A percentile compares a stretch with the other conserved stretches of the same genome.
These are phyloP conservation scores for Chelonoidis abingdonii DNA, from an alignment of 2,113 vertebrate genomes.

Conservation along the genomic window DNA sequence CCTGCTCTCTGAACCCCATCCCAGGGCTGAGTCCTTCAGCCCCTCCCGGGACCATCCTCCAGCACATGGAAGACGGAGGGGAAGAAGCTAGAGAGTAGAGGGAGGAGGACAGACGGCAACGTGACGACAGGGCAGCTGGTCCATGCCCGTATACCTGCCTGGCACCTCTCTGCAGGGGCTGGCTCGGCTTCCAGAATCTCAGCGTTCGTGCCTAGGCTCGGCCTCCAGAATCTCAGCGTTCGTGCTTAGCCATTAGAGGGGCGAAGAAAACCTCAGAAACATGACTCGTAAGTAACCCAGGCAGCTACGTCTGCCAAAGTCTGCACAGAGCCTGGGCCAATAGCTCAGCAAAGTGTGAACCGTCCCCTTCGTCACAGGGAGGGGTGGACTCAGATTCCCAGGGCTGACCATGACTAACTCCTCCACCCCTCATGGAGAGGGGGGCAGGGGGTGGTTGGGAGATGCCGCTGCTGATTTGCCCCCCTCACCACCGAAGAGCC, in stretches of 20 bases:
- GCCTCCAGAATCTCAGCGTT: not conserved
- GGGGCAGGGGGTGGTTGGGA: not conserved
- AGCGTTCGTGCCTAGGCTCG: not conserved
- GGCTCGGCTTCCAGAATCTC: not conserved
- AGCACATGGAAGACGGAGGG: rapidly evolving
- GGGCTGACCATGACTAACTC: too few relatives aligned
- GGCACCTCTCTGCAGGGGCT: not conserved
- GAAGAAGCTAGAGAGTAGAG: not conserved
- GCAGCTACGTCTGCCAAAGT: rapidly evolving
- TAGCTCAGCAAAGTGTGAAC: rapidly evolving
- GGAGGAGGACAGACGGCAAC: not conserved
- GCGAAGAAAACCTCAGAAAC: rapidly evolving
- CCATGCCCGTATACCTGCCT: rapidly evolving
- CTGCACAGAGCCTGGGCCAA: not conserved
- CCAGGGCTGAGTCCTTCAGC: not conserved
- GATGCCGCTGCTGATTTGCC: too few relatives aligned
- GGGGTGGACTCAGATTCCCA: not conserved
- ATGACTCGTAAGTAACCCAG: rapidly evolving
- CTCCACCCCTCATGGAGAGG: not conserved
- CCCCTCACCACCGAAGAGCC: too few relatives aligned
- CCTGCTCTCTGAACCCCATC: rapidly evolving
- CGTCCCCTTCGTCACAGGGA: rapidly evolving
- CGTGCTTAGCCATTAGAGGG: not conserved
- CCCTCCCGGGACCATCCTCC: not conserved
- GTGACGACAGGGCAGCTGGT: not conserved